Evolutionary conservation across 2,113 vertebrate genomes (phyloP).

Genomic region (Microcebus lehilahytsara): DNA sequence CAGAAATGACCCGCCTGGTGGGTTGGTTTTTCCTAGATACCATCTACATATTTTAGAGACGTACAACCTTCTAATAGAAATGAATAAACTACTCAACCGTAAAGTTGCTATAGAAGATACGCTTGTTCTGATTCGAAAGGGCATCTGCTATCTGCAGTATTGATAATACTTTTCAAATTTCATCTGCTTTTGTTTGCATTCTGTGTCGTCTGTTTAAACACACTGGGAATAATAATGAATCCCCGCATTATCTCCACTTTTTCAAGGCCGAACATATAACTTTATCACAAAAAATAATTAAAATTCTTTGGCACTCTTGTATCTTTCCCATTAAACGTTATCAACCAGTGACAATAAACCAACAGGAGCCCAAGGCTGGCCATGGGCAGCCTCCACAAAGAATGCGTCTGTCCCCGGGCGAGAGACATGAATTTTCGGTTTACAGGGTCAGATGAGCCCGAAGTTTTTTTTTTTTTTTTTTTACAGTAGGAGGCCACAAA

Average conservation of each 20-base stretch:
- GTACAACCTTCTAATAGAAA: conserved; percentile 99
- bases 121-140: conserved; percentile 99
- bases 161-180: conserved; percentile 99
- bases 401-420: conserved; percentile 86
- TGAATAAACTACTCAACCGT: conserved; percentile 99
- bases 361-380: conserved; percentile 93
- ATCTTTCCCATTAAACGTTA: conserved; percentile 99
- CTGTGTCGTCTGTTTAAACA: conserved; percentile 99
- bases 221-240: conserved; percentile 99
- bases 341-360: conserved; percentile 97
- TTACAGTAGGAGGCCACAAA: conserved; percentile 81
- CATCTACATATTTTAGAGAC: conserved; percentile 94
- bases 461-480: conserved; percentile 75
- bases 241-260: conserved; percentile 99
- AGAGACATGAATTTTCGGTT: conserved; percentile 88
- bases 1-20: conserved; percentile 90
- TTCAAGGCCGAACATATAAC: conserved; percentile 99
- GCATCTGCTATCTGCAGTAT: conserved; percentile 99
- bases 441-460: conserved; percentile 85
- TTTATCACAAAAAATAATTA: conserved; percentile 99
- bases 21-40: conserved; percentile 90
- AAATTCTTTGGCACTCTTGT: conserved; percentile 98
- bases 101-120: conserved; percentile 99
- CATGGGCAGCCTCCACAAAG: conserved; percentile 91
- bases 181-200: conserved; percentile 99